These are phyloP conservation scores for Perccottus glenii DNA, from an alignment of 2,113 vertebrate genomes.

Conservation along the genomic window DNA sequence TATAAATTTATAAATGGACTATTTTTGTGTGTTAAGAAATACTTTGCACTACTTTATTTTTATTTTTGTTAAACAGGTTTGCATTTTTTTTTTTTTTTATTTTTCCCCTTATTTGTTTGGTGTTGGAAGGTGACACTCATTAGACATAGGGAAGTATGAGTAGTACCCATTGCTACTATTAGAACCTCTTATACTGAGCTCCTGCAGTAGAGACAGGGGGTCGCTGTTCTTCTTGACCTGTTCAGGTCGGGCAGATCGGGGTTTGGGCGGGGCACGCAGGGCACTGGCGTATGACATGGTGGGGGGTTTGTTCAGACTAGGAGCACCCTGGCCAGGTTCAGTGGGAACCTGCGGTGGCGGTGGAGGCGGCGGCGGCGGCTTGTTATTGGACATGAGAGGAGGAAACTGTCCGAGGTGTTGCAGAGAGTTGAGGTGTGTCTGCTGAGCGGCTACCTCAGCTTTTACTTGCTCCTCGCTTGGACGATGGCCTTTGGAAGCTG, in stretches of 20 bases:
- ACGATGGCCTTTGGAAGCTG: conserved; percentile 88
- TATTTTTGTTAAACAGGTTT: conserved; percentile 74
- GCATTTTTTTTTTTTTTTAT: conserved; percentile 70
- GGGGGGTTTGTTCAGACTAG: conserved; percentile 86
- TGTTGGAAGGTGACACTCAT: conserved; percentile 77
- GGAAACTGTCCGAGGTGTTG: conserved; percentile 98
- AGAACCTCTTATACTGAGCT: conserved; percentile 98
- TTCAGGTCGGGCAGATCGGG: conserved; percentile 89
- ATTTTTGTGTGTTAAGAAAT: conserved; percentile 59
- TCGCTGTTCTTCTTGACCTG: conserved; percentile 98
- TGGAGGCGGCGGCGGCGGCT: conserved; percentile 58
- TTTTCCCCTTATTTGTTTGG: conserved; percentile 60
- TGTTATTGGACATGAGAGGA: conserved; percentile 91
- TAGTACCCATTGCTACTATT: conserved; percentile 99
- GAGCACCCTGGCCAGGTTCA: conserved; percentile 73
- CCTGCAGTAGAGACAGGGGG: conserved; percentile 96
- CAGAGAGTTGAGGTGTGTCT: conserved; percentile 84
- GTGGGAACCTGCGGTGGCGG: conserved; percentile 80
- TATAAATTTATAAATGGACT: conserved; percentile 83
- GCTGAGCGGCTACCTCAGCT: conserved; percentile 78
- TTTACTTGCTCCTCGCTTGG: conserved; percentile 89
- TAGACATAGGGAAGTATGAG: conserved; percentile 99
- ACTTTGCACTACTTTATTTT: conserved; percentile 58
- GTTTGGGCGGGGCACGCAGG: conserved; percentile 94
- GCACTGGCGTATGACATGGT: conserved; percentile 98